Conservation (phyloP, 35 echinoderm and acorn worm genomes). For the Anneissia japonica region DNA sequence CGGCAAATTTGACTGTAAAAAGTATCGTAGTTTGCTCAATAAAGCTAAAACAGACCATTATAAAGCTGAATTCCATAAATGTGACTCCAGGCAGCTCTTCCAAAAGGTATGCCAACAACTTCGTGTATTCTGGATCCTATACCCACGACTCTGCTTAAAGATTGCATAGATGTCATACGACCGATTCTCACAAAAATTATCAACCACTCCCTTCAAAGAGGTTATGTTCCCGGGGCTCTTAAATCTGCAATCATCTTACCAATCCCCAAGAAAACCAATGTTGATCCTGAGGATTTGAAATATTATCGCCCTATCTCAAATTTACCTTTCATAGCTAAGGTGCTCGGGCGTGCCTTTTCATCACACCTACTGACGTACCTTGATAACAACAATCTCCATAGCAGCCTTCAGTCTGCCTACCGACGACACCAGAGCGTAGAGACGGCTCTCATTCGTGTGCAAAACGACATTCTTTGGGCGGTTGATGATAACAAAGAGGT, state of each 20-base stretch:
- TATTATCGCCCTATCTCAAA: conserved; percentile 1
- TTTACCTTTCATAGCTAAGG: conserved; percentile 1
- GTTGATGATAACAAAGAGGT: conserved; percentile 5
- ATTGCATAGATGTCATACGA: not conserved
- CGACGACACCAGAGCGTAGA: not conserved
- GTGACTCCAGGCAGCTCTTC: no score
- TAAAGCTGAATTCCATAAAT: no score
- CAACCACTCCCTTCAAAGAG: not conserved
- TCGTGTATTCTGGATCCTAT: not conserved
- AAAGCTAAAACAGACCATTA: no score
- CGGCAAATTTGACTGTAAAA: no score
- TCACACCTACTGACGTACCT: no score
- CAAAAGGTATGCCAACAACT: no score
- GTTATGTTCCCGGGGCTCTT: not conserved
- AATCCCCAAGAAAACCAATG: not conserved
- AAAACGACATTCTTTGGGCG: not conserved
- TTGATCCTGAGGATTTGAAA: not conserved
- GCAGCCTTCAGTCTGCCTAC: not conserved
- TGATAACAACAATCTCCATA: no score
- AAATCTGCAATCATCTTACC: not conserved
- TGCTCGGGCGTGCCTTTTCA: no score
- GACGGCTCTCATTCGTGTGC: not conserved
- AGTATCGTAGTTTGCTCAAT: no score
- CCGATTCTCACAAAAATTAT: not conserved
- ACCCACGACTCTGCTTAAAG: not conserved